Base-by-base conservation (phyloP, 2,888 invertebrate genomes). In the Drosophila bunnanda region DNA sequence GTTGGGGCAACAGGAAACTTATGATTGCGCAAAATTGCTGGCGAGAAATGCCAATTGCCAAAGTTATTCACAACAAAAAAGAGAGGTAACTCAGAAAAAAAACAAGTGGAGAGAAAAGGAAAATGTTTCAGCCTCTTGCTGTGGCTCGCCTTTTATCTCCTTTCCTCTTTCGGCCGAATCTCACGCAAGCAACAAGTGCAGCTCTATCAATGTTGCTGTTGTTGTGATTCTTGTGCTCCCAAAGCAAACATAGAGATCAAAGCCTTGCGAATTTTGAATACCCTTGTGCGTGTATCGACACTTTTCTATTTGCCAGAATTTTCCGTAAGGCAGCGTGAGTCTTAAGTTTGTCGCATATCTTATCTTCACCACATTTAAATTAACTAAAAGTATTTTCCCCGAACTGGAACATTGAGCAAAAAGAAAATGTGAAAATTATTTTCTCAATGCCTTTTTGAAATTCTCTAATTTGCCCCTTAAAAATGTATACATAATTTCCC, bases 11-110 rank as follows among this genome's bases (percentile, higher is more conserved):
- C 83, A 83, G 87, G 83, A 88, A 88, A 79, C 74, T 86, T 86
- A 74, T 86, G 83, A 88, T 83, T 82, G 82, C 86, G 56, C 74
- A 76, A 82, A 60, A 86, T 86, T 82, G 75, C 84, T 80, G 64
- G 59, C 68, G 65, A 74, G 80, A 86, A 85, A 80, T 77, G 58
- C 82, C 88, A 82, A 79, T 88, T 86, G 83, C 77, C 80, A 75
- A 82, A 85, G 86, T 75, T 78, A 75, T 82, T 70, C 65, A 28
- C 30, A 61, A 61, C 39, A 62, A 65, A 43, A 64, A 48, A 32
- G 50, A 34, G 57, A 54, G 43, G 50, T 46, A 55, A 38, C 17
- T 12, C 46, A 55, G 52, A 54, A 58, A 39, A 53, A 54, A 58
- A 39, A 32, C 12, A 32, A n/a, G 17, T 17, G 54, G 36, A 39